phyloP scores from a whole-genome alignment of 92 coral and sea anemone genomes.

The Umimayanthus chanpuru region DNA sequence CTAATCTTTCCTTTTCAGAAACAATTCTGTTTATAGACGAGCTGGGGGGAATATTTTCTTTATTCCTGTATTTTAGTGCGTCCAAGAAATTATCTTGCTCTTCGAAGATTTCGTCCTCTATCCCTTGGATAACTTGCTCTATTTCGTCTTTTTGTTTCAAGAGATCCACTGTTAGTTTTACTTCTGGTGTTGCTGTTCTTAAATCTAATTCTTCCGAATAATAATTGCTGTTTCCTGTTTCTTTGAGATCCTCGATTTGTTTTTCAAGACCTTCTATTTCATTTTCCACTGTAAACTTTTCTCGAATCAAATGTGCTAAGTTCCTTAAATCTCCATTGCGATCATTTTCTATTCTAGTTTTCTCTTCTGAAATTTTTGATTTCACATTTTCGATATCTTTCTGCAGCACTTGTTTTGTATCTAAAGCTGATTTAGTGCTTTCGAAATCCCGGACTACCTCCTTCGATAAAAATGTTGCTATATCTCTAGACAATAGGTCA shows the following conservation, averaged over 20 bases:
- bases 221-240: background rate
- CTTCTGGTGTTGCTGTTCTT: slow-evolving; percentile 27
- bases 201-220: background rate
- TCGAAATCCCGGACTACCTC: background rate
- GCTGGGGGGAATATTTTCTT: slow-evolving; percentile 40
- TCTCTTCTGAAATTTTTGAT: slow-evolving; percentile 7
- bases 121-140: background rate
- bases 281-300: background rate
- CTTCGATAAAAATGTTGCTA: background rate
- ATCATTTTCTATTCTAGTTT: slow-evolving; percentile 1
- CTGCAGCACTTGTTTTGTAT: background rate
- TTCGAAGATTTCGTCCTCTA: slow-evolving; percentile 51
- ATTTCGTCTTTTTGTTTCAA: slow-evolving; percentile 44
- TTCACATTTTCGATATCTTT: background rate
- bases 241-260: slow-evolving; percentile 24
- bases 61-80: slow-evolving; percentile 58
- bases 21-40: slow-evolving; percentile 38
- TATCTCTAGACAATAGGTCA: background rate
- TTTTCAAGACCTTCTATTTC: slow-evolving; percentile 44
- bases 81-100: slow-evolving; percentile 65
- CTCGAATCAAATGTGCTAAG: slow-evolving; percentile 1
- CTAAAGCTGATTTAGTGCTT: background rate
- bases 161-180: slow-evolving; percentile 35
- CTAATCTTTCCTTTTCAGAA: slow-evolving; percentile 33
- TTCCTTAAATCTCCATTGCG: background rate